Evolutionary conservation across 2,113 vertebrate species (phyloP), one percentile per base, ranked within the genome.

Genomic region (Tor tambroides): DNA sequence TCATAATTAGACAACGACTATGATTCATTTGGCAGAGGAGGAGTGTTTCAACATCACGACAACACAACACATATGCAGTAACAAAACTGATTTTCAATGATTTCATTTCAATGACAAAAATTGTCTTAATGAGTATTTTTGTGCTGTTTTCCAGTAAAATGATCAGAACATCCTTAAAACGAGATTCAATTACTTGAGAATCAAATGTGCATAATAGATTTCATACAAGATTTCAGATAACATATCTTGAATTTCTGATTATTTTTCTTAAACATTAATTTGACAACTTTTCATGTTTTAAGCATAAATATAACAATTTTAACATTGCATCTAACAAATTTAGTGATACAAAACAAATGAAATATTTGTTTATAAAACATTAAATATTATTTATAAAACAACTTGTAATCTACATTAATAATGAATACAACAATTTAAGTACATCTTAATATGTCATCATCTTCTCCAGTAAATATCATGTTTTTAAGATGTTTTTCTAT

Each of bases 21-120:
- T 77, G 69, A 83, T 65, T 56, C 69, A 65, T 82, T 82, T n/a
- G 38, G 38, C 28, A 32, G 61, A 82, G 10, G 41, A 69, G 5
- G 26, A 51, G 11, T 32, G 41, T 35, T 43, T 63, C 32, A 23
- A 35, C 30, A 63, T 38, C 78, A 41, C 30, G 14, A 43, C 23
- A 80, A 41, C 43, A 83, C 26, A 78, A 28, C 41, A 77, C 6
- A 51, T 28, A 46, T 77, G 28, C n/a, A 28, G 7, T 41, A 72
- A 23, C 9, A 41, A 69, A 38, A 11, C 32, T 5, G 19, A n/a
- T 72, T 72, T 41, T 72, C 19, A 32, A 19, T 32, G 14, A 49
- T 49, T 49, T 14, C 12, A 12, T 46, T 46, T 51, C 14, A 54
- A 2, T 19, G 51, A 8, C 51, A 59, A 59, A 59, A 56, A 23